Percentiles rank a stretch among this genome's conserved stretches.
Conservation (phyloP, 2,888 invertebrate genomes). For the Plagodis dolabraria region DNA sequence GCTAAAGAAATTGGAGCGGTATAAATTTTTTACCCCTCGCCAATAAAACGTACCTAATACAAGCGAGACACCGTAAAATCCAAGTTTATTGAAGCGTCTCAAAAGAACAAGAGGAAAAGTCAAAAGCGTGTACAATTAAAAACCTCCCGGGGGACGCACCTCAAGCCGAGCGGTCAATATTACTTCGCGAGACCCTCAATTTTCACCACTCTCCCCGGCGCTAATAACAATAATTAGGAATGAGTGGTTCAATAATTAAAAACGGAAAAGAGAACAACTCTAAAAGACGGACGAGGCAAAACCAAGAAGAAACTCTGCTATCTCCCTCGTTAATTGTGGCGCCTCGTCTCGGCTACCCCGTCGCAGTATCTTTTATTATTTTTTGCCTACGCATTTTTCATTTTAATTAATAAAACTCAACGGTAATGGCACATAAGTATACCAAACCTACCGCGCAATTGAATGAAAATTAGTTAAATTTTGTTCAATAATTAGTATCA, state of each 20-base stretch:
- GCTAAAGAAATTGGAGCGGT: conserved; percentile 38
- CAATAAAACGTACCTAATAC: conserved; percentile 67
- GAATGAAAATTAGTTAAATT: not conserved
- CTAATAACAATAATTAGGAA: conserved; percentile 86
- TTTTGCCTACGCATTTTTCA: conserved; percentile 52
- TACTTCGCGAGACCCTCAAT: conserved; percentile 80
- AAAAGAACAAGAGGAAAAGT: conserved; percentile 80
- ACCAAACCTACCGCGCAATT: conserved; percentile 2
- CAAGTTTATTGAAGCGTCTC: conserved; percentile 79
- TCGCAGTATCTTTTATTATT: conserved; percentile 73
- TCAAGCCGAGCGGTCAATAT: conserved; percentile 81
- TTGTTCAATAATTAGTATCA: not conserved
- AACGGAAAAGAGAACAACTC: conserved; percentile 83
- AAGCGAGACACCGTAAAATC: conserved; percentile 74
- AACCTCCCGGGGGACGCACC: conserved; percentile 73
- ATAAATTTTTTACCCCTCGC: conserved; percentile 52
- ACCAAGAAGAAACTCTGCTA: conserved; percentile 56
- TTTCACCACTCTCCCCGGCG: conserved; percentile 82
- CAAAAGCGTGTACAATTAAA: conserved; percentile 82
- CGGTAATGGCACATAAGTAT: conserved; percentile 48
- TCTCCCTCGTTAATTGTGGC: conserved; percentile 53
- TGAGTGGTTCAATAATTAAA: conserved; percentile 86
- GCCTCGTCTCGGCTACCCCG: conserved; percentile 52
- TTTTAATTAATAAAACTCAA: conserved; percentile 75
- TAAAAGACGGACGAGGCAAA: conserved; percentile 60